Evolutionary conservation across 2,797 vertebrate genomes (phyloP), one percentile per base, ranked within the genome.

Genomic region (Pantherophis vulpinus): DNA sequence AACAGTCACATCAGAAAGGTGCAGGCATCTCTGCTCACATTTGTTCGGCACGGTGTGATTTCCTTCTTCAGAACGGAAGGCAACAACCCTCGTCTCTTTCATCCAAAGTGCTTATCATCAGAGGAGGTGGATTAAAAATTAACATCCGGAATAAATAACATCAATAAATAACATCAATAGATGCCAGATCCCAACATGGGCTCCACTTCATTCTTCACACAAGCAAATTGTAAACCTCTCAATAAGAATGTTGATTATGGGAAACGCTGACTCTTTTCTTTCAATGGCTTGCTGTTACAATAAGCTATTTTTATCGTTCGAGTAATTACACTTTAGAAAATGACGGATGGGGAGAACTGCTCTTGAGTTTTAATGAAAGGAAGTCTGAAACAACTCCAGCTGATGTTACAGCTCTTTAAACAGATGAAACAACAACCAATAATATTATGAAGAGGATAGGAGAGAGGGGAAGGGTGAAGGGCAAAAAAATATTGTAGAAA

Each of bases 321-420:
- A 96, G 97, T 98, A 98, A 98, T 98, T 97, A 94, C 95, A 96
- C 96, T 97, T 98, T 97, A 98, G 98, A 98, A 98, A 97, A 97
- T 95, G 94, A 96, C 97, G 97, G 97, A 98, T 98, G 96, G 96
- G 92, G 98, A 98, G 98, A 66, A 98, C 97, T 98, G 98, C 94
- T 90, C 93, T 93, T 89, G 92, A 3, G 93, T 93, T 97, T 97
- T 96, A 97, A 97, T 95, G 97, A 93, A 90, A 96, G 94, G 94
- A 93, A 83, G 66, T 91, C 91, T 95, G 93, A 91, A 91, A 95
- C 51, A 79, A 42, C 93, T 79, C 83, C 47, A 0, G 42, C 37
- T 83, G 37, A 86, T 93, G 29, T 42, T 88, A 20, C 16, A 95
- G 56, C 59, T 1, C 59, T 58, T 94, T 90, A 88, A 92, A 86